Percentiles rank a stretch among this genome's conserved stretches.
phyloP scores from a whole-genome alignment of 2,888 invertebrate species.

The Dicranocentrus wangi region DNA sequence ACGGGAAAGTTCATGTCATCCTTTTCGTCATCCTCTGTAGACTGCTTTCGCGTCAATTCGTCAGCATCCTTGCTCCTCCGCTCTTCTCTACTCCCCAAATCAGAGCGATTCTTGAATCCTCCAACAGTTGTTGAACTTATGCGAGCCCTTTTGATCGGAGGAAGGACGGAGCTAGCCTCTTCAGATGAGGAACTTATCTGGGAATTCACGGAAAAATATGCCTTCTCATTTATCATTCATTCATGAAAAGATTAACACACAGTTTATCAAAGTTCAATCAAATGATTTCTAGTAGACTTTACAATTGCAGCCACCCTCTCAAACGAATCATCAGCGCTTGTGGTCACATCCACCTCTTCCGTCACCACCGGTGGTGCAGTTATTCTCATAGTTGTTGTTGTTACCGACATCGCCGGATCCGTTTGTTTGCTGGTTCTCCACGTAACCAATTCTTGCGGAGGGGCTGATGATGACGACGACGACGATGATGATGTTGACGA shows the following conservation, averaged over 20 bases:
- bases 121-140: constrained; percentile 46
- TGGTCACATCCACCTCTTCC: constrained; percentile 20
- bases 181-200: constrained; percentile 36
- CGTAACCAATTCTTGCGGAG: neutral
- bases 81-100: constrained; percentile 70
- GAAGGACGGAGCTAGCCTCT: neutral
- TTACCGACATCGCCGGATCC: neutral
- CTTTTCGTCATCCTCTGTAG: constrained; percentile 68
- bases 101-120: constrained; percentile 62
- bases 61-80: constrained; percentile 68
- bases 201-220: too few species aligned
- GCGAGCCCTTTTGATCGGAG: neutral
- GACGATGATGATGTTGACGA: neutral
- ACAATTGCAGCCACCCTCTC: constrained; percentile 47
- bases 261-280: neutral
- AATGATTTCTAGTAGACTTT: neutral
- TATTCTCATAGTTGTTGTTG: neutral
- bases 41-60: constrained; percentile 38
- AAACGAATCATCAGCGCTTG: constrained; percentile 42
- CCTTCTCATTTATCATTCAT: neutral
- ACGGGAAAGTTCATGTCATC: constrained; percentile 63
- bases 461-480: neutral
- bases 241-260: neutral
- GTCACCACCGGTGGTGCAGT: neutral
- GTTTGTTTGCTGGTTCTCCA: neutral